Evolutionary conservation across 1,140 invertebrate genomes (phyloP), one percentile per base, ranked within the genome.

Genomic region (Neodiprion virginianus): DNA sequence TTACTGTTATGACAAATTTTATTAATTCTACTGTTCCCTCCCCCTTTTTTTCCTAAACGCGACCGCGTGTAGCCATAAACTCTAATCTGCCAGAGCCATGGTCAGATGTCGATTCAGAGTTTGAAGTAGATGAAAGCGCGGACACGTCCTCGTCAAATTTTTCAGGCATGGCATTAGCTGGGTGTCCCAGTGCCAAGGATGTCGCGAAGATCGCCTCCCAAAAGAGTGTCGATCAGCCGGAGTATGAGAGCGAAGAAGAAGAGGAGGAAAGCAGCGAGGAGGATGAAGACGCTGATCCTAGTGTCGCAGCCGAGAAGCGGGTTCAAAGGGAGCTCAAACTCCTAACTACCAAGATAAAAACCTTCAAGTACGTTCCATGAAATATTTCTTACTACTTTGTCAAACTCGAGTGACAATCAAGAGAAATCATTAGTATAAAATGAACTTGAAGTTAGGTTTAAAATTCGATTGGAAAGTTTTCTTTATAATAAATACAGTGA

Each of bases 331-430:
- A 95, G 86, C 84, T 95, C 10, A 94, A 95, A 83, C 89, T 95
- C 74, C 88, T 96, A 77, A 91, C 90, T 69, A 93, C 93, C 71
- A 96, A 95, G 88, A 90, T 96, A n/a, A 92, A 91, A 76, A 94
- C 92, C 76, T 90, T 94, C 76, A 95, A 94, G 85, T 90, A 73
- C 79, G 82, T 81, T 48, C 72, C 70, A 5, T 72, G 8, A 61
- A 40, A 67, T 28, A 40, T 61, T 21, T 69, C 17, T 66, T 67
- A 11, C 71, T 73, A 48, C 69, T 70, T 71, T 74, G 65, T 17
- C 28, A 4, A 40, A 40, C 0, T 40, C 28, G 1, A 40, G 28
- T 40, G 28, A 40, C 28, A 40, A 40, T 40, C 28, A 40, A 40
- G 28, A 40, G 28, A 40, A 3, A 40, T 40, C 28, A 5, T 40